Percentiles rank a stretch among this genome's conserved stretches.
Evolutionary conservation across 2,888 invertebrate species (phyloP).

Genomic region (Cataglyphis rosenhaueri): DNA sequence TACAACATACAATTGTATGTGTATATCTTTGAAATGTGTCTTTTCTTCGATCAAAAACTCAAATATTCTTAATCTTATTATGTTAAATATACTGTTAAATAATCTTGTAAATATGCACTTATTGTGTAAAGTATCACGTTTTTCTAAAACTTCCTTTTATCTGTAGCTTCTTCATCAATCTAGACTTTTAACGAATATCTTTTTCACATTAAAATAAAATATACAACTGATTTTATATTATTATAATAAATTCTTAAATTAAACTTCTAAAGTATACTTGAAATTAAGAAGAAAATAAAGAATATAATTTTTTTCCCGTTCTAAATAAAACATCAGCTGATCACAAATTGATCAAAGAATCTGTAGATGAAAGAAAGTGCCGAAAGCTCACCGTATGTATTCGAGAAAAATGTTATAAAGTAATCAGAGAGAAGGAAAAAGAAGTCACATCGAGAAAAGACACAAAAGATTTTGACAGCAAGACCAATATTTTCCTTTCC

Average conservation of each 20-base stretch:
- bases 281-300: neutral
- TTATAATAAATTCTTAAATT: slow-evolving; percentile 8
- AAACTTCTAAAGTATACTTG: neutral
- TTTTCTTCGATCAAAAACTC: neutral
- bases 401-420: slow-evolving; percentile 10
- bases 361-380: neutral
- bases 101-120: neutral
- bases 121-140: neutral
- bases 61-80: neutral
- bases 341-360: slow-evolving; percentile 13
- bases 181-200: neutral
- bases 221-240: neutral
- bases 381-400: neutral
- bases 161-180: neutral
- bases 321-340: slow-evolving; percentile 6
- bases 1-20: neutral
- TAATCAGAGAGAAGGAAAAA: slow-evolving; percentile 29
- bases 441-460: slow-evolving; percentile 16
- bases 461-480: slow-evolving; percentile 17
- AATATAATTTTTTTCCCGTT: neutral
- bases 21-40: neutral
- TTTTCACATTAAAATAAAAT: neutral
- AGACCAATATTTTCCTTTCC: slow-evolving; percentile 39
- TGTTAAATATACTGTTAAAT: neutral
- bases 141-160: neutral